These are phyloP conservation scores for Emydoidea blandingii DNA, from an alignment of 2,797 vertebrate genomes.

Conservation along the genomic window DNA sequence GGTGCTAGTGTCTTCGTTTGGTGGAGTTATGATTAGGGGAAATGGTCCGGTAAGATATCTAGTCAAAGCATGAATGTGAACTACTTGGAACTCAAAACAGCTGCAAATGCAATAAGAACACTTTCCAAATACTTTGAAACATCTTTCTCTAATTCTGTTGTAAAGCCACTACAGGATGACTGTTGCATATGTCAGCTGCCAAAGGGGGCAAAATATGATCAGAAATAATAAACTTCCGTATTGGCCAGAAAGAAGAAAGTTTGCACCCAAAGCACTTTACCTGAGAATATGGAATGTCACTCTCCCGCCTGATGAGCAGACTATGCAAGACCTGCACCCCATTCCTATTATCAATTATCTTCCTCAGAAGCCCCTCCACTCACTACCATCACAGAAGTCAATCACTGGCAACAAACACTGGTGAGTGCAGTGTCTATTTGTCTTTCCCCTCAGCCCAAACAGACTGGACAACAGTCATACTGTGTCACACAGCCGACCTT, in stretches of 20 bases:
- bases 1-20: background rate
- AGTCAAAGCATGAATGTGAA: background rate
- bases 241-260: background rate
- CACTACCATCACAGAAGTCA: background rate
- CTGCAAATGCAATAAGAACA: background rate
- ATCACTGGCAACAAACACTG: background rate
- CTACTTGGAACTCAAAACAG: background rate
- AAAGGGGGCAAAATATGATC: background rate
- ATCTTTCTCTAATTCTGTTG: background rate
- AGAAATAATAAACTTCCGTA: background rate
- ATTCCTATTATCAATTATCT: background rate
- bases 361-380: background rate
- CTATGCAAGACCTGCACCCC: background rate
- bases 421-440: background rate
- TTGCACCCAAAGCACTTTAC: background rate
- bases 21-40: background rate
- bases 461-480: background rate
- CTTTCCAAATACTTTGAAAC: background rate
- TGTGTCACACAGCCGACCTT: background rate
- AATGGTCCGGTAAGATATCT: background rate
- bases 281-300: background rate
- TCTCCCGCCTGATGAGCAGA: background rate
- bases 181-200: background rate
- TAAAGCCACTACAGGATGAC: background rate
- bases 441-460: background rate